Evolutionary conservation across 2,113 vertebrate genomes (phyloP), one percentile per base, ranked within the genome.

Genomic region (Albula goreensis): DNA sequence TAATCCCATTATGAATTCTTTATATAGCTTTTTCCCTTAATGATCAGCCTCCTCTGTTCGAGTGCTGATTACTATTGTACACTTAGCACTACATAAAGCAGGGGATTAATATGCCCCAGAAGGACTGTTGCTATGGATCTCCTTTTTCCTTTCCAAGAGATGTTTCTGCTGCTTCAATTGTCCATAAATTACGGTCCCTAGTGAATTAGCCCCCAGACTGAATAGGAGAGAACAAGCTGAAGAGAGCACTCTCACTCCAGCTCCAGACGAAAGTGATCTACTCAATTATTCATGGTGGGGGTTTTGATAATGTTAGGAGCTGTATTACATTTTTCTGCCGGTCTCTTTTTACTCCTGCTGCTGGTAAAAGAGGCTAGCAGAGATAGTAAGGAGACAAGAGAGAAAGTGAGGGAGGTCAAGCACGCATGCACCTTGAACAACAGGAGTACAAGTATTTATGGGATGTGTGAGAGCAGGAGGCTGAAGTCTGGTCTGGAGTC

Each of bases 1-100:
- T 99, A 99, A 99, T 99, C 98, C 97, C 97, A 99, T 99, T 99
- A 99, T 99, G 97, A 99, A 99, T 99, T 99, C 98, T 99, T 99
- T 99, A 98, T 99, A 99, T 97, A 99, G 98, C 97, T 97, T 97
- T 98, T 98, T 97, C 97, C 97, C 97, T 98, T 98, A 99, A 97
- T 99, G 98, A 99, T 99, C 97, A 98, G 97, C 96, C 97, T 96
- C 97, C 97, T 97, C 97, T 97, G 97, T 97, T 98, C 97, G 96
- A 97, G 96, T 97, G 97, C 98, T 99, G 98, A 99, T 99, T 99
- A 99, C 98, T 98, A 99, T 99, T 99, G 98, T 99, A 99, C 98
- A 99, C 98, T 99, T 99, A 99, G 97, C 98, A 99, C 98, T 99
- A 99, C 98, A 99, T 99, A 99, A 99, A 99, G 97, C 97, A 96